Evolutionary conservation across 2,113 vertebrate species (phyloP), one percentile per base, ranked within the genome.

Genomic region (Sander lucioperca): DNA sequence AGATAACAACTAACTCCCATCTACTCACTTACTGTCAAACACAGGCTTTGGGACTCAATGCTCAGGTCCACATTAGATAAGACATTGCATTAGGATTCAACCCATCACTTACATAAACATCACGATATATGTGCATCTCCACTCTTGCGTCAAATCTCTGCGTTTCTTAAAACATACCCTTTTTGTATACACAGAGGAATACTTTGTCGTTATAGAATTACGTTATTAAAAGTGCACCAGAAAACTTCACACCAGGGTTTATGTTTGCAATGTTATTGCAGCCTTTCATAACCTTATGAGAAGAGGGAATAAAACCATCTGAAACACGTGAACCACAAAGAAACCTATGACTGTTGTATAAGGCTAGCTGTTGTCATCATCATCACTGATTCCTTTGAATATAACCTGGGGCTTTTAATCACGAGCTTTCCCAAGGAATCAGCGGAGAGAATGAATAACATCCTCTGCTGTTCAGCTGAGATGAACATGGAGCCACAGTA

Each of bases 371-470:
- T 79, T 79, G 58, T 87, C 76, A 68, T 81, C 76, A 68, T 83
- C 76, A 15, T 62, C 48, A 14, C 54, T 84, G 43, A 61, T 70
- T 80, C 83, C 72, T 88, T 83, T 70, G 57, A 66, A 74, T 62
- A 76, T 80, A 88, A 87, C 92, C 88, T 70, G 50, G n/a, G 89
- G 90, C 80, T 87, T 85, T 83, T 27, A 59, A 90, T 93, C 91
- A 93, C 91, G 79, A 91, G 92, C 72, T 93, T 83, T 86, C 68
- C 86, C 92, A 93, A 86, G 83, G 19, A 78, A 89, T 73, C 50
- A 47, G 72, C 11, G 18, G 57, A 70, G 73, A 81, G 61, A 85
- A 68, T 48, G 56, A 78, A 87, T 78, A 87, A 83, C 75, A 85
- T 82, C 72, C 66, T 65, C 79, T 59, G 59, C 69, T 80, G 79